A percentile compares a stretch with the other conserved stretches of the same genome.
These are phyloP conservation scores for Leptestheria dahalacensis DNA, from an alignment of 1,140 invertebrate species.

Conservation along the genomic window DNA sequence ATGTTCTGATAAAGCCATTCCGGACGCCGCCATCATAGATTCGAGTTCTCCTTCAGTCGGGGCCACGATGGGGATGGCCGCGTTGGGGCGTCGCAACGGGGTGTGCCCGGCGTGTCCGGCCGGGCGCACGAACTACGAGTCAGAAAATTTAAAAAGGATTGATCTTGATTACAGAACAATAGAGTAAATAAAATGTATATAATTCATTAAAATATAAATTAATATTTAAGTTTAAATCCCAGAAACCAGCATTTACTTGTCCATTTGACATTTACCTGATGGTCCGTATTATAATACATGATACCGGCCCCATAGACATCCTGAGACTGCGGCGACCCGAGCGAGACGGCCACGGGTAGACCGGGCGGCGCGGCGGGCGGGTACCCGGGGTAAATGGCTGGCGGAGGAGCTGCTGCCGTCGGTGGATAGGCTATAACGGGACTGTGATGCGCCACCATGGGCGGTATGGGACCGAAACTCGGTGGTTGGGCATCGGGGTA, in stretches of 20 bases:
- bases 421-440: background rate
- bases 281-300: slow-evolving; percentile 5
- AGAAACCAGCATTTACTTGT: background rate
- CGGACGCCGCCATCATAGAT: background rate
- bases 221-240: no score
- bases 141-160: background rate
- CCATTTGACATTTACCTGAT: background rate
- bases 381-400: slow-evolving; percentile 4
- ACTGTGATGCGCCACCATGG: background rate
- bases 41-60: background rate
- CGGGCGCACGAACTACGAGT: background rate
- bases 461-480: background rate
- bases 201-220: no score
- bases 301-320: slow-evolving; percentile 5
- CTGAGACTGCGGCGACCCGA: background rate
- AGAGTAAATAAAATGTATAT: no score
- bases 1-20: background rate
- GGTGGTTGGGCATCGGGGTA: slow-evolving; percentile 1
- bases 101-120: background rate
- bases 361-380: background rate
- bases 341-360: background rate
- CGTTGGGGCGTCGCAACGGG: slow-evolving; percentile 5
- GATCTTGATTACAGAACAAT: no score
- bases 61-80: slow-evolving; percentile 14
- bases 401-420: background rate